Evolutionary conservation across 2,888 invertebrate genomes (phyloP).

Genomic region (Tuta absoluta): DNA sequence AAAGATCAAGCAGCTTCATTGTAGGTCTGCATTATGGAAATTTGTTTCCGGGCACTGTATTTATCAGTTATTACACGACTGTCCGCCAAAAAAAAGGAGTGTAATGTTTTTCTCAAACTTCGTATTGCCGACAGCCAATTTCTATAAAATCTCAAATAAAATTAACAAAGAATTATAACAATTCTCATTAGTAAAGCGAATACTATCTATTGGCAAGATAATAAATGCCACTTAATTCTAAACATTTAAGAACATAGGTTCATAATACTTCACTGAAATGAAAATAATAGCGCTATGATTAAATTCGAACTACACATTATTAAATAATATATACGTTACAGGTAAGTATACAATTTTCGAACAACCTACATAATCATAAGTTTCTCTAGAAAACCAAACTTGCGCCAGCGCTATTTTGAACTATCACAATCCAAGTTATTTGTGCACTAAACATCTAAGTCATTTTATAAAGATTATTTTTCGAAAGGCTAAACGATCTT

Average conservation of each 20-base stretch:
- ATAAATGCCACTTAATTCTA: constrained; percentile 29
- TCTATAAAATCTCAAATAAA: neutral
- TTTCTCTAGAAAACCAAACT: constrained; percentile 48
- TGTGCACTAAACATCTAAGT: neutral
- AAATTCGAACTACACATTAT: constrained; percentile 31
- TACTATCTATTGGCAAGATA: constrained; percentile 42
- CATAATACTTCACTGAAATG: constrained; percentile 3
- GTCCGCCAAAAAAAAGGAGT: too few species aligned
- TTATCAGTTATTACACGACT: too few species aligned
- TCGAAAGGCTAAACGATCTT: too few species aligned
- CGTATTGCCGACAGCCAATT: neutral
- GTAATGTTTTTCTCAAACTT: neutral
- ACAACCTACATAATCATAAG: constrained; percentile 35
- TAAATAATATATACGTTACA: constrained; percentile 29
- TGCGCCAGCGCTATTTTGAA: constrained; percentile 60
- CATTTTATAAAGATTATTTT: neutral
- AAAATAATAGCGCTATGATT: neutral
- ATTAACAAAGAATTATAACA: neutral
- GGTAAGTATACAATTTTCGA: constrained; percentile 34
- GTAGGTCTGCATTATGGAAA: neutral
- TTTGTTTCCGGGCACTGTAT: too few species aligned
- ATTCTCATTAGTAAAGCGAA: constrained; percentile 4
- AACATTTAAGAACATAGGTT: constrained; percentile 23
- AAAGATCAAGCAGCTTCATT: constrained; percentile 64
- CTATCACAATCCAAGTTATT: neutral